Percentiles rank a stretch among this genome's conserved stretches.
phyloP scores from a whole-genome alignment of 2,888 invertebrate species.

The Onthophagus sagittarius region DNA sequence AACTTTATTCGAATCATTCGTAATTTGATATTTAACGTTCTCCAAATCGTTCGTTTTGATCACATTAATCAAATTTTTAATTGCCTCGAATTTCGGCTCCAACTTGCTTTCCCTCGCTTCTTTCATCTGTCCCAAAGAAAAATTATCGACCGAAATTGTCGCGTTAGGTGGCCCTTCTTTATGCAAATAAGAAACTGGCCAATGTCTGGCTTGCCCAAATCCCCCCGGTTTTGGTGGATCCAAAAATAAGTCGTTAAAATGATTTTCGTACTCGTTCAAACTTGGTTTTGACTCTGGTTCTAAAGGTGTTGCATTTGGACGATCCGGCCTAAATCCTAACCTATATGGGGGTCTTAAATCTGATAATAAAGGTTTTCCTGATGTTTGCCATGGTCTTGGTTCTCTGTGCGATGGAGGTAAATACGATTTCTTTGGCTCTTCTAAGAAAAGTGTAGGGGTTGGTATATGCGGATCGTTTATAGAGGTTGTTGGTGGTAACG shows the following conservation, averaged over 20 bases:
- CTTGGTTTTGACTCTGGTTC: conserved; percentile 46
- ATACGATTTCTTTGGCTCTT: conserved; percentile 18
- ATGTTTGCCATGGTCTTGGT: conserved; percentile 23
- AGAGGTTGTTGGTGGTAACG: conserved; percentile 14
- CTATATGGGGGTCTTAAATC: conserved; percentile 21
- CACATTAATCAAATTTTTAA: conserved; percentile 44
- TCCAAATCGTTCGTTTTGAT: conserved; percentile 45
- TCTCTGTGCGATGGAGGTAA: conserved; percentile 15
- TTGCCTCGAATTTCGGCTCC: conserved; percentile 38
- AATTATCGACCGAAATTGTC: conserved; percentile 19
- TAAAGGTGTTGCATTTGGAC: conserved; percentile 43
- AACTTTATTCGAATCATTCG: conserved; percentile 40
- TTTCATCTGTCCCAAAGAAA: conserved; percentile 30
- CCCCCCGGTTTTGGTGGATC: conserved; percentile 52
- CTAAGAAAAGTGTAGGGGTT: conserved; percentile 4
- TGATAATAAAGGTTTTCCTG: conserved; percentile 13
- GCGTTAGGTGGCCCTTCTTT: conserved; percentile 72
- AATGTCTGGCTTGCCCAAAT: conserved; percentile 53
- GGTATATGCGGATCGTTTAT: conserved; percentile 18
- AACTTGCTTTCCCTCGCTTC: conserved; percentile 21
- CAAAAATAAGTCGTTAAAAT: conserved; percentile 44
- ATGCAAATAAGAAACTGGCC: conserved; percentile 82
- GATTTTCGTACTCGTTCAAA: conserved; percentile 45
- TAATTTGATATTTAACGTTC: conserved; percentile 43
- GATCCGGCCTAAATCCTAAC: conserved; percentile 39